Conservation (phyloP, 2,888 invertebrate species). For the Myathropa florea region DNA sequence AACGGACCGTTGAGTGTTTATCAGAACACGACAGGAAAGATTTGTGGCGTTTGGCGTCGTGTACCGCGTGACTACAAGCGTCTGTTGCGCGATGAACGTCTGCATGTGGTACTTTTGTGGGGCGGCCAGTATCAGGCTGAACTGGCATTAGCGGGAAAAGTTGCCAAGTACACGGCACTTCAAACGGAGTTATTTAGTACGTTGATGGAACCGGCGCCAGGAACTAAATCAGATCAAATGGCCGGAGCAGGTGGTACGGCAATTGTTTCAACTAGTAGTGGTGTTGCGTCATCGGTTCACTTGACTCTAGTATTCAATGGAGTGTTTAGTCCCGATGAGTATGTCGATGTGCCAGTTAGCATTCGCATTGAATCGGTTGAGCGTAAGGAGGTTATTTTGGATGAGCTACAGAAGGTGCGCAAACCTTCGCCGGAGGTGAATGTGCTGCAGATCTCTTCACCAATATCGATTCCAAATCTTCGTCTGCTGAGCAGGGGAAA, state of each 20-base stretch:
- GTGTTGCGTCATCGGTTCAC: constrained; percentile 90
- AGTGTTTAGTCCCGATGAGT: constrained; percentile 85
- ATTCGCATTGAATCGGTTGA: constrained; percentile 87
- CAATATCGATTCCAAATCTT: constrained; percentile 88
- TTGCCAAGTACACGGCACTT: constrained; percentile 88
- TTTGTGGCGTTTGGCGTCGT: constrained; percentile 94
- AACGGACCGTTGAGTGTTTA: constrained; percentile 85
- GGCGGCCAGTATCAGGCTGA: constrained; percentile 87
- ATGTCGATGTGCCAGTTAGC: constrained; percentile 85
- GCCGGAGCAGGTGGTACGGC: constrained; percentile 91
- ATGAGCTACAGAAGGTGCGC: constrained; percentile 86
- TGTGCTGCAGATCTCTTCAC: constrained; percentile 89
- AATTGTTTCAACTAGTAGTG: constrained; percentile 90
- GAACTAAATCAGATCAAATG: constrained; percentile 83
- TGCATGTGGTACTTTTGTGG: constrained; percentile 90
- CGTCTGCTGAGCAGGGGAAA: constrained; percentile 89
- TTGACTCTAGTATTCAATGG: constrained; percentile 91
- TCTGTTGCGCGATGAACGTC: constrained; percentile 88
- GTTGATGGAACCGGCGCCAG: constrained; percentile 85
- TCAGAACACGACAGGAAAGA: constrained; percentile 92
- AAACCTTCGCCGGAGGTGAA: constrained; percentile 90
- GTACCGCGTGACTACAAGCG: constrained; percentile 91
- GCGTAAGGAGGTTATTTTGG: constrained; percentile 87
- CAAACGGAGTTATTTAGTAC: constrained; percentile 92
- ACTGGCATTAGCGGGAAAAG: constrained; percentile 86